Percentiles rank a stretch among this genome's conserved stretches.
Evolutionary conservation across 2,113 vertebrate genomes (phyloP).

Genomic region (Rafetus swinhoei): DNA sequence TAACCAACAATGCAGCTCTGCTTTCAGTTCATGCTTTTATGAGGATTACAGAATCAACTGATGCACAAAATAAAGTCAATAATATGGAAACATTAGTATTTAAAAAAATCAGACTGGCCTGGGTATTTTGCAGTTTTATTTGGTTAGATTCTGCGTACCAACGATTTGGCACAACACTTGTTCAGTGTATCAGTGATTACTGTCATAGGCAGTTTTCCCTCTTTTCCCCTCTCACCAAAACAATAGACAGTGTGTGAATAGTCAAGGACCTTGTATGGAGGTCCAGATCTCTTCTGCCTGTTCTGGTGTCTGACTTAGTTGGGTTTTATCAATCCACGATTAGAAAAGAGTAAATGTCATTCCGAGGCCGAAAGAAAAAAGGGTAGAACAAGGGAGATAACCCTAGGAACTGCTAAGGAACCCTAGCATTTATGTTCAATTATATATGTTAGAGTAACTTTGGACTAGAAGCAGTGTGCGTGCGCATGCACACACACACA

Average conservation of each 20-base stretch:
- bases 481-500: not conserved
- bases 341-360: not conserved
- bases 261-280: not conserved
- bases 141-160: not conserved
- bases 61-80: not conserved
- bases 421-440: not conserved
- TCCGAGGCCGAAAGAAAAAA: not conserved
- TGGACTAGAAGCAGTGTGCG: rapidly evolving
- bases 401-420: not conserved
- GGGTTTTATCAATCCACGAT: not conserved
- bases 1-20: not conserved
- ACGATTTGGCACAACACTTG: not conserved
- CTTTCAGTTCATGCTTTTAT: not conserved
- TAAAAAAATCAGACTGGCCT: not conserved
- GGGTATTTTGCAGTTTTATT: not conserved
- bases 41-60: not conserved
- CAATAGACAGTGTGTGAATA: rapidly evolving
- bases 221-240: not conserved
- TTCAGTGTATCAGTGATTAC: not conserved
- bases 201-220: not conserved
- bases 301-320: not conserved
- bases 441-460: rapidly evolving
- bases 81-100: not conserved
- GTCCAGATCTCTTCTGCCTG: not conserved
- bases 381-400: not conserved